Base-by-base conservation (phyloP, 2,888 invertebrate genomes). In the Trypoxylon attenuatum region DNA sequence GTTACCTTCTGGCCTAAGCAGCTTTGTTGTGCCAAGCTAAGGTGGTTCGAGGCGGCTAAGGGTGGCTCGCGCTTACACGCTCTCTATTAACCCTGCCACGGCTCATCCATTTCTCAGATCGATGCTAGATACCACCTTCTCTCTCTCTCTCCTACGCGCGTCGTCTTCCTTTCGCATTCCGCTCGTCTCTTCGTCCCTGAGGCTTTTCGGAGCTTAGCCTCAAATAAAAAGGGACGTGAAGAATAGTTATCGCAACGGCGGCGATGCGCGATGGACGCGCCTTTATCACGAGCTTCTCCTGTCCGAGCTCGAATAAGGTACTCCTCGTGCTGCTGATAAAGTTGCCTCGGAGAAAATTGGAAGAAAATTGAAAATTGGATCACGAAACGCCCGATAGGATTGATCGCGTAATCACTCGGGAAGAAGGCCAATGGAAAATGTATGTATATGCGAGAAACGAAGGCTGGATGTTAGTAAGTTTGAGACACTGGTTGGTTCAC, bases 41-140 rank as follows among this genome's bases (percentile, higher is more conserved):
- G 51, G 56, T 56, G 59, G 62, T 47, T n/a, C n/a, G n/a, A n/a
- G n/a, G n/a, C n/a, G n/a, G n/a, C n/a, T n/a, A n/a, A n/a, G 47
- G 62, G 50, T 51, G 46, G 52, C 57, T 65, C 65, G 56, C 55
- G 49, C 71, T 71, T 72, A 72, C 68, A 72, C 62, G 59, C 62
- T 76, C 73, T 73, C 68, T 68, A 73, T 78, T 77, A 76, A 76
- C 64, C 71, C 61, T 57, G 60, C 68, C 63, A 54, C 46, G 62
- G 43, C 65, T 71, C 63, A 55, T 73, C 67, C 70, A 68, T 70
- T 71, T 71, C 70, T 70, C 65, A 70, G 69, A 73, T 77, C 70
- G 69, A 69, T 68, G 66, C 62, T 57, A 71, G 70, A 70, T 71
- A 77, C 55, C 49, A 47, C n/a, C n/a, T n/a, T n/a, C n/a, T n/a